These are phyloP conservation scores for Norana najaformis DNA, from an alignment of 2,888 invertebrate species.

Conservation along the genomic window DNA sequence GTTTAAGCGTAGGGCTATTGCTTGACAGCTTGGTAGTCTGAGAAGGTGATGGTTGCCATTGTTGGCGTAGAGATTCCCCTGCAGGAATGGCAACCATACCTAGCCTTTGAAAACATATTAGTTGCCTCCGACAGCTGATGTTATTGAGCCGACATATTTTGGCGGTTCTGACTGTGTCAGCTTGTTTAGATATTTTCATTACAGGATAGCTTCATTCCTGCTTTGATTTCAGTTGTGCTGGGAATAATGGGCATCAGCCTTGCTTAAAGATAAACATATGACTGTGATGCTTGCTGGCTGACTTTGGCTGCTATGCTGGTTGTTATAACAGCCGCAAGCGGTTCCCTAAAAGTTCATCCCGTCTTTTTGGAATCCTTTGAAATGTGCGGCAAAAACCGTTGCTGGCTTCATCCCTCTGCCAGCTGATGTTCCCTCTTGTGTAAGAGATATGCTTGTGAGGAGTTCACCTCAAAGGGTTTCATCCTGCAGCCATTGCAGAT, in stretches of 20 bases:
- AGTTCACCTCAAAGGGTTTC: not conserved
- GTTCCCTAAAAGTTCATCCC: not conserved
- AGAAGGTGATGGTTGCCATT: not conserved
- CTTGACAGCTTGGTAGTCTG: not conserved
- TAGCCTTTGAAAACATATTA: constrained; percentile 15
- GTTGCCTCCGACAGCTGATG: constrained; percentile 21
- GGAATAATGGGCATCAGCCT: not conserved
- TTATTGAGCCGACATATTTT: constrained; percentile 6
- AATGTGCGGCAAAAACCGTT: not conserved
- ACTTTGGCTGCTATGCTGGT: not conserved
- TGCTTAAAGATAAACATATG: constrained; percentile 23
- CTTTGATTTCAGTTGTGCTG: constrained; percentile 5
- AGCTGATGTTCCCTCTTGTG: not conserved
- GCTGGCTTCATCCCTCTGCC: not conserved
- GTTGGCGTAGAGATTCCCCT: constrained; percentile 13
- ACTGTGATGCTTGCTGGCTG: not conserved
- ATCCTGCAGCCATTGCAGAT: not conserved
- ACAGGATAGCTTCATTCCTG: not conserved
- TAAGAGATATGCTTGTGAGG: constrained; percentile 3
- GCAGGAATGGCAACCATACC: not conserved
- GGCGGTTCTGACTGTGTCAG: not conserved
- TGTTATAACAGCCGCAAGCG: not conserved
- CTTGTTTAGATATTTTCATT: constrained; percentile 24
- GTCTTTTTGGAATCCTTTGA: constrained; percentile 2
- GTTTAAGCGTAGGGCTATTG: not conserved